Percentiles rank a stretch among this genome's conserved stretches.
phyloP scores from a whole-genome alignment of 2,888 invertebrate genomes.

The Himalopsyche anomala region DNA sequence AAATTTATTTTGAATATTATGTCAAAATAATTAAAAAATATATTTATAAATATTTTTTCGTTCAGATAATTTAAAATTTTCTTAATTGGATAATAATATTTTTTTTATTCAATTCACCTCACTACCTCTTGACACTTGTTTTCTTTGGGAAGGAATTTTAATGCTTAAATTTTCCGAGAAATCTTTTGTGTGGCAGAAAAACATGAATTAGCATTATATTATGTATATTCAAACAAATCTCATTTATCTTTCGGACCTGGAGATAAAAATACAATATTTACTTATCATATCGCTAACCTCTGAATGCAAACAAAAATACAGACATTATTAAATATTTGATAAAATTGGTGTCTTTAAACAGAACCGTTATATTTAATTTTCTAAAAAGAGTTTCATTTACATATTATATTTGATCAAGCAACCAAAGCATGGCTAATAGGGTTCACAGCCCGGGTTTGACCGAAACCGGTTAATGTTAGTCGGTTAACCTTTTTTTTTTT shows the following conservation, averaged over 20 bases:
- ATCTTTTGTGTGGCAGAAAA: not conserved
- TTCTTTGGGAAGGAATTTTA: not conserved
- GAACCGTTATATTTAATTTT: not conserved
- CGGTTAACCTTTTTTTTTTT: no score
- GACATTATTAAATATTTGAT: constrained; percentile 32
- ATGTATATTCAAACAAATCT: not conserved
- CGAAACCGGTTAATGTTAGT: no score
- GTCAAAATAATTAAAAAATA: no score
- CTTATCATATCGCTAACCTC: constrained; percentile 27
- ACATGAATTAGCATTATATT: not conserved
- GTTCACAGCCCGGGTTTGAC: no score
- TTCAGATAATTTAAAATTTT: no score
- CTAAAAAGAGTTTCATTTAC: not conserved
- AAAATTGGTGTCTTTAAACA: constrained; percentile 3
- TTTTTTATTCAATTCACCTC: not conserved
- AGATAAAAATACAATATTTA: constrained; percentile 41
- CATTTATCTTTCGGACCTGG: constrained; percentile 25
- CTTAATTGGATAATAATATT: no score
- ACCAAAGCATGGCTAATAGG: no score
- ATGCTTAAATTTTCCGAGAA: constrained; percentile 5
- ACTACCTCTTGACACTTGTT: not conserved
- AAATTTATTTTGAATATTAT: no score
- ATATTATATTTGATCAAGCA: no score
- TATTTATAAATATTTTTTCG: no score
- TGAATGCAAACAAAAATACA: constrained; percentile 22